phyloP scores from a whole-genome alignment of 2,797 vertebrate species.

The Atherinosoma microstoma region DNA sequence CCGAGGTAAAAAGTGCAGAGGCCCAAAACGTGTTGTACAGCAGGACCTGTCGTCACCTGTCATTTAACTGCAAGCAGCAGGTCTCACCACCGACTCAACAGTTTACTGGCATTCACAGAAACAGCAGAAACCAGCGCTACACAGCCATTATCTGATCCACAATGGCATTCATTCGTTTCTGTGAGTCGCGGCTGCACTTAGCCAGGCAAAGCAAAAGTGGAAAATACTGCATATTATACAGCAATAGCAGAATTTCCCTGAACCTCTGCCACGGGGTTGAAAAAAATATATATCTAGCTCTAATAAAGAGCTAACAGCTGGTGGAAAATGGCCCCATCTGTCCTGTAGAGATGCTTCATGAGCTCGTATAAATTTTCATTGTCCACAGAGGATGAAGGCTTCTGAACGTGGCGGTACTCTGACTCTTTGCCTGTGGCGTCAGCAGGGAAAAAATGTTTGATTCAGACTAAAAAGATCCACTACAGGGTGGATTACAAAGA shows the following conservation, averaged over 20 bases:
- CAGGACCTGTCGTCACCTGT: conserved; percentile 27
- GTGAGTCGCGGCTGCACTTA: background rate
- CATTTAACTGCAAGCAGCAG: conserved; percentile 10
- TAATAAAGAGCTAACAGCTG: background rate
- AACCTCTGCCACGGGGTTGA: background rate
- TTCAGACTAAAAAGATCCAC: background rate
- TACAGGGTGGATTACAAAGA: background rate
- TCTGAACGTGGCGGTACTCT: background rate
- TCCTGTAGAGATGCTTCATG: background rate
- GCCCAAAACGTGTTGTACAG: conserved; percentile 6
- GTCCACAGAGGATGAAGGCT: background rate
- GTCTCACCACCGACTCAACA: conserved; percentile 15
- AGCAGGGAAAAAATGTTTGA: background rate
- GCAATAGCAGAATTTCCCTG: conserved; percentile 8
- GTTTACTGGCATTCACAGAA: background rate
- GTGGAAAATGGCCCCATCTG: background rate
- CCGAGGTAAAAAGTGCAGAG: background rate
- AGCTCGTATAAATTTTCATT: background rate
- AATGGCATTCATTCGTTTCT: conserved; percentile 21
- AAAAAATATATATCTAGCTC: conserved; percentile 9
- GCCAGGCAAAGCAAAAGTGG: conserved; percentile 3
- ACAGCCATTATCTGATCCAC: conserved; percentile 12
- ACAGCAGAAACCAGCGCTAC: background rate
- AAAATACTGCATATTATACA: conserved; percentile 10
- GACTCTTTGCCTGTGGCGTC: background rate